These are phyloP conservation scores for Hippocampus mohnikei DNA, from an alignment of 2,113 vertebrate species.

Conservation along the genomic window DNA sequence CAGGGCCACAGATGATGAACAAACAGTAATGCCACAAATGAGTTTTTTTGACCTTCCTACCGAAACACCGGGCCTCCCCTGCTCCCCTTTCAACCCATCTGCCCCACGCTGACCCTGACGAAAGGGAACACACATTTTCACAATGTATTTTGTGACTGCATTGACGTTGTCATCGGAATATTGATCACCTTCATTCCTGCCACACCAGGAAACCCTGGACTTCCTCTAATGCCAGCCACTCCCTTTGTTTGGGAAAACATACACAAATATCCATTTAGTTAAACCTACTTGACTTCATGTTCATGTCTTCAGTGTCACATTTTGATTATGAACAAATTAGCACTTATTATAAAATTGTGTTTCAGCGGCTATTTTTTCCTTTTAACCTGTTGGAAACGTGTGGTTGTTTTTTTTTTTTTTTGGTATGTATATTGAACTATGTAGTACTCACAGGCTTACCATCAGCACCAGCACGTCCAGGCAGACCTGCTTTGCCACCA, in stretches of 20 bases:
- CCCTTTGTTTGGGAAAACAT: conserved; percentile 71
- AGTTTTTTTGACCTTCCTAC: conserved; percentile 71
- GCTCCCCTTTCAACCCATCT: conserved; percentile 84
- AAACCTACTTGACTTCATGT: conserved; percentile 14
- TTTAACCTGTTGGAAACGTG: conserved; percentile 34
- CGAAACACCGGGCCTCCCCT: conserved; percentile 79
- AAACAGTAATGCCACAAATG: background rate
- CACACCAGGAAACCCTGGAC: conserved; percentile 77
- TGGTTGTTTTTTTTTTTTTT: conserved; percentile 42
- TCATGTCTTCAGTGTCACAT: background rate
- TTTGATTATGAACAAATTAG: background rate
- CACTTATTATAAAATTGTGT: background rate
- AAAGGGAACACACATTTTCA: conserved; percentile 15
- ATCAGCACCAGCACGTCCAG: conserved; percentile 93
- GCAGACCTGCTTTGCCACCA: conserved; percentile 78
- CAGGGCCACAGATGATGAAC: background rate
- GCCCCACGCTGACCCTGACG: conserved; percentile 79
- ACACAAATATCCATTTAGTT: conserved; percentile 14
- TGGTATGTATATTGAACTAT: conserved; percentile 80
- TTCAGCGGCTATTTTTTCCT: conserved; percentile 9
- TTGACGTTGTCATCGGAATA: background rate
- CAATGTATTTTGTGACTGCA: background rate
- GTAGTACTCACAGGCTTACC: conserved; percentile 99
- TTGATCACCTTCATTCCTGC: conserved; percentile 75
- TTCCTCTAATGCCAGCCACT: conserved; percentile 79